Evolutionary conservation across 2,888 invertebrate species (phyloP).

Genomic region (Acrocyrtus sp.): DNA sequence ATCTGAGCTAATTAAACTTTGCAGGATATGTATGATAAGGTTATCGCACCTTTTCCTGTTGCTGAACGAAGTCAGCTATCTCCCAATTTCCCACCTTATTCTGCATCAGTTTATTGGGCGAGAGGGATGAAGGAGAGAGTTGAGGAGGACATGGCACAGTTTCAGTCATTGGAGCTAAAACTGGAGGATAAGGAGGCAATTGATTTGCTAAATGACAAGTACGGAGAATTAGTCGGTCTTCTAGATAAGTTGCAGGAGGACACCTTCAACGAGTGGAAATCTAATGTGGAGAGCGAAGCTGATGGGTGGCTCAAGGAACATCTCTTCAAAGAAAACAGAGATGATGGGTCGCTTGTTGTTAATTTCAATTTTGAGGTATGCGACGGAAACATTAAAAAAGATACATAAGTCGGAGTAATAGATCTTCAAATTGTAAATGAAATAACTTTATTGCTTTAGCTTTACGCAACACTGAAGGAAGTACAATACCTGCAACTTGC

Average conservation of each 20-base stretch:
- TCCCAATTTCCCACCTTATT: conserved; percentile 53
- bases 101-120: conserved; percentile 57
- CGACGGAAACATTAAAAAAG: conserved; percentile 60
- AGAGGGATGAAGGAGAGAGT: conserved; percentile 51
- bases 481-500: conserved; percentile 86
- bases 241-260: conserved; percentile 78
- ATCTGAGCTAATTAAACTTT: conserved; percentile 5
- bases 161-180: conserved; percentile 50
- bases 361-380: conserved; percentile 87
- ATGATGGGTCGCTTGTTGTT: conserved; percentile 76
- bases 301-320: conserved; percentile 80
- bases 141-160: conserved; percentile 52
- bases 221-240: conserved; percentile 77
- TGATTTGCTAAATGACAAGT: conserved; percentile 75
- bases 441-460: conserved; percentile 66
- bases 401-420: conserved; percentile 6
- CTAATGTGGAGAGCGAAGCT: conserved; percentile 77
- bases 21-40: conserved; percentile 75
- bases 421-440: not conserved
- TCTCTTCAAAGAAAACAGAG: conserved; percentile 74
- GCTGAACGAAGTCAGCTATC: conserved; percentile 66
- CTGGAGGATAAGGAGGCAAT: conserved; percentile 66
- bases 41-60: conserved; percentile 72
- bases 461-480: conserved; percentile 85
- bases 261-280: conserved; percentile 82